Evolutionary conservation across 2,113 vertebrate genomes (phyloP).

Genomic region (Albula glossodonta): DNA sequence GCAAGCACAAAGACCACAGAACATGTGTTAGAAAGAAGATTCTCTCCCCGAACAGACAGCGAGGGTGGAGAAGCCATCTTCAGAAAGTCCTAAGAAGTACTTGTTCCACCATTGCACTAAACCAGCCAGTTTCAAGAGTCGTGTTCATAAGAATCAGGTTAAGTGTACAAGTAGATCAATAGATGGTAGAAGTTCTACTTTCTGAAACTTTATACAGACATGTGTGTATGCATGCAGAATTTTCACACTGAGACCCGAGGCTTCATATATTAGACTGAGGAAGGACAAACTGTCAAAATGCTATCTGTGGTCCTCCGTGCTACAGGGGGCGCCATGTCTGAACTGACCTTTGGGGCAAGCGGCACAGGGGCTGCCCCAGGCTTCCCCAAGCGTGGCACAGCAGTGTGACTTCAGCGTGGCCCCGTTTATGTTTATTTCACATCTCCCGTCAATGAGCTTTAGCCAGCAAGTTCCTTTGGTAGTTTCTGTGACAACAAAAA

Average conservation of each 20-base stretch:
- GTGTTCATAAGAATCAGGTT: no score
- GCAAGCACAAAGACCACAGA: conserved; percentile 27
- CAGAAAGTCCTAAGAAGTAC: no score
- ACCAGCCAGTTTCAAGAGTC: no score
- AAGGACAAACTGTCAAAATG: neutral
- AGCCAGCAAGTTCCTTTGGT: conserved; percentile 95
- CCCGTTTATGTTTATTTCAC: conserved; percentile 97
- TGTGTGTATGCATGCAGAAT: no score
- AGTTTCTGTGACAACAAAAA: conserved; percentile 65
- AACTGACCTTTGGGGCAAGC: conserved; percentile 84
- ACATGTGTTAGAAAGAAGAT: neutral
- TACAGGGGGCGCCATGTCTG: neutral
- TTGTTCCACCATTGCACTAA: no score
- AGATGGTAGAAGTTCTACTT: no score
- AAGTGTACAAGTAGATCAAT: no score
- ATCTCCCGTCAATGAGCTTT: conserved; percentile 83
- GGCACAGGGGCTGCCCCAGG: conserved; percentile 93
- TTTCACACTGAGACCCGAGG: no score
- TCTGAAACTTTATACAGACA: no score
- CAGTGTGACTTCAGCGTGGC: conserved; percentile 94
- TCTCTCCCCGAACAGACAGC: neutral
- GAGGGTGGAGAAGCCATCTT: no score
- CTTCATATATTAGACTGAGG: neutral
- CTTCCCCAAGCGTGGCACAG: conserved; percentile 90
- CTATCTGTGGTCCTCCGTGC: neutral